Percentiles rank a stretch among this genome's conserved stretches.
Conservation (phyloP, 2,797 vertebrate genomes). For the Myoxocephalus aenaeus region DNA sequence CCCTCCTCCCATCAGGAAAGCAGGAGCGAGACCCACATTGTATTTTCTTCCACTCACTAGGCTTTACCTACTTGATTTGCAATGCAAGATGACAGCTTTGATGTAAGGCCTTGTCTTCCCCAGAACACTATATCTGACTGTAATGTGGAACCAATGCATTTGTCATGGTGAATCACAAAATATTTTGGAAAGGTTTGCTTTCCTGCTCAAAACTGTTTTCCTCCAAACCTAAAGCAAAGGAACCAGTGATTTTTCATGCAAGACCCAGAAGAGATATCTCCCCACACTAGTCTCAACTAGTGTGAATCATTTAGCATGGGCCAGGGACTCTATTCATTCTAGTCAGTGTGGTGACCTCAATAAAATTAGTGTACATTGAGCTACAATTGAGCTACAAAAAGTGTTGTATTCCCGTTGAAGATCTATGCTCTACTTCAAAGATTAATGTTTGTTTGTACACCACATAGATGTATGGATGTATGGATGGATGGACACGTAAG, state of each 20-base stretch:
- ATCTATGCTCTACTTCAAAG: conserved; percentile 22
- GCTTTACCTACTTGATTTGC: conserved; percentile 52
- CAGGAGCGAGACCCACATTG: not conserved
- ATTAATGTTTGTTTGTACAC: not conserved
- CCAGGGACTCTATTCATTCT: conserved; percentile 42
- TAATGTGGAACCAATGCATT: conserved; percentile 65
- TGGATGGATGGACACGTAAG: not conserved
- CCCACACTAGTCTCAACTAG: not conserved
- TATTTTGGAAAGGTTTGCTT: conserved; percentile 43
- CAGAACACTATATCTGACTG: conserved; percentile 31
- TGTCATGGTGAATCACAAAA: conserved; percentile 58
- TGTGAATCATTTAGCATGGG: conserved; percentile 55
- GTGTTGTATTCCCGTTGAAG: not conserved
- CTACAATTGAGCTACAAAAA: conserved; percentile 37
- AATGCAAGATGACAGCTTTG: conserved; percentile 65
- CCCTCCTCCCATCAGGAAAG: conserved; percentile 10
- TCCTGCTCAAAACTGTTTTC: conserved; percentile 33
- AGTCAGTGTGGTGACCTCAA: conserved; percentile 58
- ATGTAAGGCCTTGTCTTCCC: conserved; percentile 55
- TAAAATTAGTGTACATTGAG: conserved; percentile 40
- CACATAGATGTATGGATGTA: not conserved
- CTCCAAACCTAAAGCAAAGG: conserved; percentile 29
- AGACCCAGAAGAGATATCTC: conserved; percentile 28
- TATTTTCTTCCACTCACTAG: conserved; percentile 57
- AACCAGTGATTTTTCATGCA: conserved; percentile 47